Percentiles rank a stretch among this genome's conserved stretches.
Evolutionary conservation across 2,797 vertebrate species (phyloP).

Genomic region (Prionace glauca): DNA sequence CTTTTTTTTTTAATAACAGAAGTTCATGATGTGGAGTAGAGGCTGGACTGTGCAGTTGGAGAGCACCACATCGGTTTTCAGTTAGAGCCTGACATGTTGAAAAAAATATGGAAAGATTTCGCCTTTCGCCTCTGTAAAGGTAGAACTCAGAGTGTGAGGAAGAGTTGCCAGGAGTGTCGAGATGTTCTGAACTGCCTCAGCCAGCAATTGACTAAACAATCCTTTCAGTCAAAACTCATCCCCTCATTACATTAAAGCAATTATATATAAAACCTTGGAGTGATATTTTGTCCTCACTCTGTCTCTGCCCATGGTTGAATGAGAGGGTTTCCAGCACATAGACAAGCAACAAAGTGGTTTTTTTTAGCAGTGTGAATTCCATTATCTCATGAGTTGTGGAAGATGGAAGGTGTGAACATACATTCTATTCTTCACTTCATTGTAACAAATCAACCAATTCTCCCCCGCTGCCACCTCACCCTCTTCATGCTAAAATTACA

Average conservation of each 20-base stretch:
- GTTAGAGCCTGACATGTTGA: no score
- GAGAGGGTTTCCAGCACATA: neutral
- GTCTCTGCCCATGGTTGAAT: neutral
- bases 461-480: neutral
- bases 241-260: neutral
- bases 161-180: neutral
- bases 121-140: neutral
- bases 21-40: no score
- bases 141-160: neutral
- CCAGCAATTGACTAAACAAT: neutral
- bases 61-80: no score
- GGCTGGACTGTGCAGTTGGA: no score
- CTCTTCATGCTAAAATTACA: neutral
- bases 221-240: neutral
- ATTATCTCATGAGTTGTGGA: neutral
- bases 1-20: no score
- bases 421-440: neutral
- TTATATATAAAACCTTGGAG: neutral
- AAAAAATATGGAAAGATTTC: no score
- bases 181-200: neutral
- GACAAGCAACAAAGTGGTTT: neutral
- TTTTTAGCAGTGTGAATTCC: neutral
- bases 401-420: neutral
- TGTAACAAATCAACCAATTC: neutral
- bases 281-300: neutral